phyloP scores from a whole-genome alignment of 1,140 invertebrate species.

The Apis laboriosa region DNA sequence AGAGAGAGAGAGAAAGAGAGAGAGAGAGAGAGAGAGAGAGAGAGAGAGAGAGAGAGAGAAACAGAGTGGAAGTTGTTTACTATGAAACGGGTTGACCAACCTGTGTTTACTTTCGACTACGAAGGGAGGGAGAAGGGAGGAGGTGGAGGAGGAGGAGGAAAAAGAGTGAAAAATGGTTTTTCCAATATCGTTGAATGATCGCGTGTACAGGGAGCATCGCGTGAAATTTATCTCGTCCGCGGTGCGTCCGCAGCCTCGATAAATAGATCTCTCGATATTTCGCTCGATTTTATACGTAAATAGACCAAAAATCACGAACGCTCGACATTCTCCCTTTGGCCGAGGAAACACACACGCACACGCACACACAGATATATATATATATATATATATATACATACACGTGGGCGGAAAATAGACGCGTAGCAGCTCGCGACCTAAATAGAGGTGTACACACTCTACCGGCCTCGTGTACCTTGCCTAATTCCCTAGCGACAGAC shows the following conservation, averaged over 20 bases:
- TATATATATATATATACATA: too few species aligned
- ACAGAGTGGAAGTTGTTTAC: slow-evolving; percentile 30
- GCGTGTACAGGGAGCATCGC: background rate
- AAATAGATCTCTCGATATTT: slow-evolving; percentile 44
- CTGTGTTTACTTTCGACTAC: slow-evolving; percentile 32
- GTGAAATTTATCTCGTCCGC: slow-evolving; percentile 37
- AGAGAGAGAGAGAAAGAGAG: too few species aligned
- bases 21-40: background rate
- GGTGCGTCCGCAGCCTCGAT: slow-evolving; percentile 24
- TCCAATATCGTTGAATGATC: slow-evolving; percentile 40
- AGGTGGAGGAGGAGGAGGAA: too few species aligned
- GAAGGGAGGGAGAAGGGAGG: too few species aligned
- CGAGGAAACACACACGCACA: accelerated
- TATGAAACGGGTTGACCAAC: slow-evolving; percentile 37
- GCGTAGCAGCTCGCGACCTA: slow-evolving; percentile 21
- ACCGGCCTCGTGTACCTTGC: slow-evolving; percentile 7
- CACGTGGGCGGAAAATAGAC: background rate
- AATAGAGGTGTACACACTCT: background rate
- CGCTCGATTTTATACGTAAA: slow-evolving; percentile 48
- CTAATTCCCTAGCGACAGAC: slow-evolving; percentile 27
- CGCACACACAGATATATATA: too few species aligned
- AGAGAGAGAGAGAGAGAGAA: background rate
- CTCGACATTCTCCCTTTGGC: background rate
- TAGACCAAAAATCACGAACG: slow-evolving; percentile 45
- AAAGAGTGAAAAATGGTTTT: slow-evolving; percentile 34